Conservation (phyloP, 2,113 vertebrate genomes). For the Porphyrio hochstetteri region DNA sequence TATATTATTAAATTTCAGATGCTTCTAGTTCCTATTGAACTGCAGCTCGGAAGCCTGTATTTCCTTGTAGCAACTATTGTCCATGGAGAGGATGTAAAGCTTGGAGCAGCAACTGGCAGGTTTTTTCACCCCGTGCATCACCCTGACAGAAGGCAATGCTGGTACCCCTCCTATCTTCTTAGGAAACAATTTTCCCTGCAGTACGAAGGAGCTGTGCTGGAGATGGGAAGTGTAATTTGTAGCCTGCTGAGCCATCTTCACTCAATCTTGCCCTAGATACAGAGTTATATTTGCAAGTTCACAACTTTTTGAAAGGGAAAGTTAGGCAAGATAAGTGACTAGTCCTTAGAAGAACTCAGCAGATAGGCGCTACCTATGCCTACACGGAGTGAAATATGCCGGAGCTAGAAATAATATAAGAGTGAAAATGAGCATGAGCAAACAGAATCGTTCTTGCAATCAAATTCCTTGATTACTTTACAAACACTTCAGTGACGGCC, state of each 20-base stretch:
- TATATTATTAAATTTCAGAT: neutral
- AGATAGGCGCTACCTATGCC: neutral
- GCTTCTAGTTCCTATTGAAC: neutral
- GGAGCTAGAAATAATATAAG: neutral
- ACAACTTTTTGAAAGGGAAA: neutral
- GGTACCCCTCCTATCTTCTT: neutral
- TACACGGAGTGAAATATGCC: neutral
- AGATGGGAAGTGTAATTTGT: neutral
- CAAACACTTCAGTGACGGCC: neutral
- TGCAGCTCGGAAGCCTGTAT: neutral
- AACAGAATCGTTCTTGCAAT: neutral
- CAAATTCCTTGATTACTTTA: neutral
- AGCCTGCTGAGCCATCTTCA: neutral
- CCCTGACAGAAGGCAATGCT: neutral
- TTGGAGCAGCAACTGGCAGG: neutral
- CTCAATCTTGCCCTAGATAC: neutral
- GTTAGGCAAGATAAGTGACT: neutral
- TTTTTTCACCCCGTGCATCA: neutral
- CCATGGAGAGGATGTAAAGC: neutral
- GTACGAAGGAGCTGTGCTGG: neutral
- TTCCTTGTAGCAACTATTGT: neutral
- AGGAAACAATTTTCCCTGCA: neutral
- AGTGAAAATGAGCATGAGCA: neutral
- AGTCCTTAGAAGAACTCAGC: neutral
- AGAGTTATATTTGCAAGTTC: neutral